phyloP scores from a whole-genome alignment of 2,888 invertebrate species.

The Galeopsomyia nigrocyanea region DNA sequence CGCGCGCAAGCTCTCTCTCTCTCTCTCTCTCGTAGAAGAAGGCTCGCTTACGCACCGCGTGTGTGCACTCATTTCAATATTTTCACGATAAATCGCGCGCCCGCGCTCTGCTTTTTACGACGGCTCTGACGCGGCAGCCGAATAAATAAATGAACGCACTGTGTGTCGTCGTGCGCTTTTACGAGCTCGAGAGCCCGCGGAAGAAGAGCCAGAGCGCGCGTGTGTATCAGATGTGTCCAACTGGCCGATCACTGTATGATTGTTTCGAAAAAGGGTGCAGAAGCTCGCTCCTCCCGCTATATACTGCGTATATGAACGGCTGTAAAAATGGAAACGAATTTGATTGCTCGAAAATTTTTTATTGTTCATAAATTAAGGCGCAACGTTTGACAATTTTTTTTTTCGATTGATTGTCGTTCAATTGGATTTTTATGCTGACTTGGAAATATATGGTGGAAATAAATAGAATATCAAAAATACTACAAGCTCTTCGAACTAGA shows the following conservation, averaged over 20 bases:
- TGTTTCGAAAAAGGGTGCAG: slow-evolving; percentile 22
- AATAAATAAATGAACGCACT: slow-evolving; percentile 62
- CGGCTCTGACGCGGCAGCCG: slow-evolving; percentile 48
- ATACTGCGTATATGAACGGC: not conserved
- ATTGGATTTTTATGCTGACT: no score
- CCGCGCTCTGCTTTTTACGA: slow-evolving; percentile 60
- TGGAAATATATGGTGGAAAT: no score
- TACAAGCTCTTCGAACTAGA: no score
- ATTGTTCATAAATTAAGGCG: slow-evolving; percentile 44
- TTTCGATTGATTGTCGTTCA: no score
- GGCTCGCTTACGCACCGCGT: no score
- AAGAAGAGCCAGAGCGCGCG: no score
- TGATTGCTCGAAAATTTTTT: slow-evolving; percentile 29
- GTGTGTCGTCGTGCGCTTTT: slow-evolving; percentile 50
- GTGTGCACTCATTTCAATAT: slow-evolving; percentile 64
- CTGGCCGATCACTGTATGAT: slow-evolving; percentile 53
- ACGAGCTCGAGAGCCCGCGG: slow-evolving; percentile 54
- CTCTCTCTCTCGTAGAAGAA: slow-evolving; percentile 14
- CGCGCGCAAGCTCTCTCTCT: slow-evolving; percentile 20
- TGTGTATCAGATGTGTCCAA: slow-evolving; percentile 45
- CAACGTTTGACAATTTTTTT: no score
- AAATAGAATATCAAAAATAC: no score
- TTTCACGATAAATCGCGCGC: slow-evolving; percentile 64
- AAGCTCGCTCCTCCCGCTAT: no score
- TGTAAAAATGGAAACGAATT: slow-evolving; percentile 17